Conservation (phyloP, 2,888 invertebrate species). For the Macaria liturata region DNA sequence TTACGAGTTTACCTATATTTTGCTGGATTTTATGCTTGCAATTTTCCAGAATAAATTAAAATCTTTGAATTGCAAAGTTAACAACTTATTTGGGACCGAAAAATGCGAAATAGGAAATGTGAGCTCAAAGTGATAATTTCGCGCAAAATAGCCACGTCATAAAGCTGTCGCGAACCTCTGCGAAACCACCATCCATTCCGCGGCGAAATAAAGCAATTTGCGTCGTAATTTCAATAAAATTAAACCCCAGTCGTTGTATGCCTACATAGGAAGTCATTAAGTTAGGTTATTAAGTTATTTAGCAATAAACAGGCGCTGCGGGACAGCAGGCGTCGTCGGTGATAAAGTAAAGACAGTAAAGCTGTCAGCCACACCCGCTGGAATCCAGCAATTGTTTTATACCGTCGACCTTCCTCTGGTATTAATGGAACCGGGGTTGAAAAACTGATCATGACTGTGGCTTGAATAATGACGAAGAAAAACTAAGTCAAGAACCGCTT, state of each 20-base stretch:
- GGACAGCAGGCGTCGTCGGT: slow-evolving; percentile 27
- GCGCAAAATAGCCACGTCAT: background rate
- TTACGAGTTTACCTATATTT: too few species aligned
- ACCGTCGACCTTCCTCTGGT: slow-evolving; percentile 21
- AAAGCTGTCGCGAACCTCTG: background rate
- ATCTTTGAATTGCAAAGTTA: too few species aligned
- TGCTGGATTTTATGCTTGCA: too few species aligned
- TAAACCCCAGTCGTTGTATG: slow-evolving; percentile 20
- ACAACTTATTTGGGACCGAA: too few species aligned
- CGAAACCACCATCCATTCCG: background rate
- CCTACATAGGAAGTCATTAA: slow-evolving; percentile 28
- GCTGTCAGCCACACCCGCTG: slow-evolving; percentile 44
- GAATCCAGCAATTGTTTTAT: slow-evolving; percentile 30
- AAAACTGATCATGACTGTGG: slow-evolving; percentile 15
- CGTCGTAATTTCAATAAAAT: slow-evolving; percentile 22
- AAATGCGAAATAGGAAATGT: too few species aligned
- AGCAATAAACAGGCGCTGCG: slow-evolving; percentile 35
- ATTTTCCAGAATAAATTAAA: too few species aligned
- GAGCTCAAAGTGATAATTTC: too few species aligned
- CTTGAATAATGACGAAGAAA: slow-evolving; percentile 5
- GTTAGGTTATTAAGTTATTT: slow-evolving; percentile 33
- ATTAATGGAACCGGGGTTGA: slow-evolving; percentile 19
- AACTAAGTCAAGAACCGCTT: background rate
- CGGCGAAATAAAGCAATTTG: slow-evolving; percentile 16
- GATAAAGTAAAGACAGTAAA: slow-evolving; percentile 40